Evolutionary conservation across 2,888 invertebrate genomes (phyloP).

Genomic region (Epirrhoe tristata): DNA sequence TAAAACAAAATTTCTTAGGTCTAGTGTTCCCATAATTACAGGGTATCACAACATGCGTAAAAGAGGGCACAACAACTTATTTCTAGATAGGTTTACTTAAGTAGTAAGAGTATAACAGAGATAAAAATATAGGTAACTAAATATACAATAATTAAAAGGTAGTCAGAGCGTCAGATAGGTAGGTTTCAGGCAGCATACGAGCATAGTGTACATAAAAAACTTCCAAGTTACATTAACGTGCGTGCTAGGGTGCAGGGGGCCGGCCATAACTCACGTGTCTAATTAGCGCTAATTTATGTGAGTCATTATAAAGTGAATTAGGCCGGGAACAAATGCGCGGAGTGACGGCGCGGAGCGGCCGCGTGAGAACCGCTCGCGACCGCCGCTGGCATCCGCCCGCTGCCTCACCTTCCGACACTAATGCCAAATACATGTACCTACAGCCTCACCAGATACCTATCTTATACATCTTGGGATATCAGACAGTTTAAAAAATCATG

Average conservation of each 20-base stretch:
- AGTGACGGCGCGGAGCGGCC: constrained; percentile 12
- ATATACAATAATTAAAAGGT: too few species aligned
- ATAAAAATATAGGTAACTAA: too few species aligned
- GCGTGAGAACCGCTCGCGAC: constrained; percentile 27
- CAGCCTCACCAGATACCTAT: not conserved
- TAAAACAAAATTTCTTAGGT: too few species aligned
- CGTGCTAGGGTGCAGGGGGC: not conserved
- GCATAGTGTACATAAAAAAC: not conserved
- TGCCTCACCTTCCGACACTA: not conserved
- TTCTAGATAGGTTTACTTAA: too few species aligned
- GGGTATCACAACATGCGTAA: too few species aligned
- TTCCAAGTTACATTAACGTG: not conserved
- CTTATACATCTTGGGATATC: not conserved
- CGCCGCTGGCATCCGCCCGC: not conserved
- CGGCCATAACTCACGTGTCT: constrained; percentile 40
- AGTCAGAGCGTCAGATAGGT: too few species aligned
- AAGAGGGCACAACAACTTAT: too few species aligned
- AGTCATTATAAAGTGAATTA: constrained; percentile 47
- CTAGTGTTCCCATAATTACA: too few species aligned
- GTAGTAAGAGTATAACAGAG: too few species aligned
- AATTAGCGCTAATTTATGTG: constrained; percentile 56
- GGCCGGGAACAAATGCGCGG: constrained; percentile 32
- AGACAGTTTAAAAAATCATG: not conserved
- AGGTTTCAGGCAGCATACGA: too few species aligned
- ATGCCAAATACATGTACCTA: not conserved